Evolutionary conservation across 2,797 vertebrate genomes (phyloP), one percentile per base, ranked within the genome.

Genomic region (Pitangus sulphuratus): DNA sequence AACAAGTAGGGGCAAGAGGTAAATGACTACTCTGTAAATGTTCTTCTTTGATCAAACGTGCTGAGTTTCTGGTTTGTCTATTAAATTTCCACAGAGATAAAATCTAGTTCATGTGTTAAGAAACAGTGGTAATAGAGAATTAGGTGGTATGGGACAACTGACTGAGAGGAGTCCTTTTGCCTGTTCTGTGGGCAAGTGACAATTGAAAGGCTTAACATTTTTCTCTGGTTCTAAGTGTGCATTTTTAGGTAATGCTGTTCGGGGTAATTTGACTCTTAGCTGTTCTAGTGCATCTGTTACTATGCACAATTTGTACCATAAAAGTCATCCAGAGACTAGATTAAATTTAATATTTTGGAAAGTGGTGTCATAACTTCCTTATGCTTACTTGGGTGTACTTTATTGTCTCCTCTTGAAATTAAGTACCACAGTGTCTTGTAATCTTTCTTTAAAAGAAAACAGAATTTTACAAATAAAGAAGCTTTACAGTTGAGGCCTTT

Each of bases 281-380:
- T 83, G 79, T 69, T 61, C 24, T n/a, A 47, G 26, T 79, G 44
- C 54, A 57, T 93, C 78, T 94, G 69, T 47, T 60, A 25, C 17
- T n/a, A 12, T 40, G 15, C 4, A 12, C 7, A 7, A 28, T 22
- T 40, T 4, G 2, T 69, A 22, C 42, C 53, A 21, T 47, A 58
- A 70, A 90, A 87, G 22, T 44, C 9, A 42, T 31, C 58, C 57
- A 51, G 28, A 71, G 75, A 81, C 33, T 88, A 51, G 48, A 58
- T 64, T 40, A 87, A 94, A 83, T 92, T 89, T 20, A 93, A 95
- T 84, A 89, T 91, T 96, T 96, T 65, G 88, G 88, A 77, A 93
- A 93, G 78, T 26, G 54, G 48, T 71, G 12, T 91, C 39, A 0
- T 83, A 79, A 87, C 70, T 87, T 97, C 62, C 64, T 90, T 78